These are phyloP conservation scores for Agonopterix heracliana DNA, from an alignment of 2,888 invertebrate genomes.

Conservation along the genomic window DNA sequence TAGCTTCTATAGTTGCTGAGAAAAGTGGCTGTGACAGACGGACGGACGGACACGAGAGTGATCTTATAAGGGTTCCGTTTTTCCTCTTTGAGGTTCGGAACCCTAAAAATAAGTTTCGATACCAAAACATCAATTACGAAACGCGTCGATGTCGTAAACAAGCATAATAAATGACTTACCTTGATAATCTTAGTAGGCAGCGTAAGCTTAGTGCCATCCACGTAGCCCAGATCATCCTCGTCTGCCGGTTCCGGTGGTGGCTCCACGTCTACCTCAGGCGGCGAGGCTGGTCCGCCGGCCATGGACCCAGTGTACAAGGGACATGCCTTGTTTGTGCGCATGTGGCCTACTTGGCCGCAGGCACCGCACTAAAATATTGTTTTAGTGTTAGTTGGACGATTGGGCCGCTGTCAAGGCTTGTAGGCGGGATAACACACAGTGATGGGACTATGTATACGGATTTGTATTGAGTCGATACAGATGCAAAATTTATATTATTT, in stretches of 20 bases:
- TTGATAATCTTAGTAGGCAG: constrained; percentile 91
- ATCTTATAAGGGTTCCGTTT: no score
- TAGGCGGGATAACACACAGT: neutral
- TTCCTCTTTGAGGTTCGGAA: no score
- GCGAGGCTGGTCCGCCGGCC: constrained; percentile 80
- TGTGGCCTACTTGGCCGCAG: constrained; percentile 91
- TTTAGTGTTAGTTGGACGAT: neutral
- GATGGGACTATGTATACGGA: neutral
- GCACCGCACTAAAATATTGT: constrained; percentile 88
- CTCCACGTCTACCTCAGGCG: constrained; percentile 83
- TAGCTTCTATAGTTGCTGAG: no score
- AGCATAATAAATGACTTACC: constrained; percentile 44
- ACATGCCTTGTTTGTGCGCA: constrained; percentile 97
- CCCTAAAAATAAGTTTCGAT: no score
- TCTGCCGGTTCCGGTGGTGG: constrained; percentile 85
- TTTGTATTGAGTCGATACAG: neutral
- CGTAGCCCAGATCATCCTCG: constrained; percentile 91
- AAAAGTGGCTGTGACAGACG: no score
- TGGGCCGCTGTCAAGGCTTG: neutral
- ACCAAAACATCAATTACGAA: no score
- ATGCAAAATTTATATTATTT: no score
- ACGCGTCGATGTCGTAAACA: no score
- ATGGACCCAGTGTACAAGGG: constrained; percentile 88
- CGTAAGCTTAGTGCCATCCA: constrained; percentile 96
- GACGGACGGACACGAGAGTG: no score